Percentiles rank a stretch among this genome's conserved stretches.
These are phyloP conservation scores for Myotis myotis DNA, from an alignment of 2,797 vertebrate genomes.

Conservation along the genomic window DNA sequence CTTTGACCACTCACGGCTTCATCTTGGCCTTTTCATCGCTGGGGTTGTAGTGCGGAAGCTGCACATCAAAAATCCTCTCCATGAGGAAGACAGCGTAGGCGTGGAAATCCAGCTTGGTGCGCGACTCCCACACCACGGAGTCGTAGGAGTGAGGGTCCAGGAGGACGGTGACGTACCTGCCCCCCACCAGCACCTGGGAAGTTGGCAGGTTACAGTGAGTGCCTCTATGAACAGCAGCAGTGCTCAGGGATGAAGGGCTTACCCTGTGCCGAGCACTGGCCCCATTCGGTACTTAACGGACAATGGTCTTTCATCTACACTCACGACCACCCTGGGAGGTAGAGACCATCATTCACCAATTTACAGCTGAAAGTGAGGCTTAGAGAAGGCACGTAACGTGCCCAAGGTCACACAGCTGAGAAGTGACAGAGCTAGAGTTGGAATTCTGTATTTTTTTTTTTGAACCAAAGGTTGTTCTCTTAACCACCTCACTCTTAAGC, in stretches of 20 bases:
- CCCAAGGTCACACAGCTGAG: background rate
- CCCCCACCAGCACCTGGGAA: slow-evolving; percentile 89
- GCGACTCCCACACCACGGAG: slow-evolving; percentile 83
- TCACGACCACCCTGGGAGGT: background rate
- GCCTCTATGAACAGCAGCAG: fast-evolving
- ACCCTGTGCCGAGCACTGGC: background rate
- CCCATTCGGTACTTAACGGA: background rate
- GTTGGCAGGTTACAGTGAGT: background rate
- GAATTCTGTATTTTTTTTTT: background rate
- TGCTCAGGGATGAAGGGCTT: background rate
- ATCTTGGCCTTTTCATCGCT: slow-evolving; percentile 85
- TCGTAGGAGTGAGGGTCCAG: slow-evolving; percentile 92
- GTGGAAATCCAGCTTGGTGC: slow-evolving; percentile 87
- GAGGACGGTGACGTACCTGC: slow-evolving; percentile 89
- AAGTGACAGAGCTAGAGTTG: background rate
- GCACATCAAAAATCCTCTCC: slow-evolving; percentile 91
- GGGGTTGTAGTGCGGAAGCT: slow-evolving; percentile 85
- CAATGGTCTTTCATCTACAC: background rate
- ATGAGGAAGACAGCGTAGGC: slow-evolving; percentile 90
- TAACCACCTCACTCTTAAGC: background rate
- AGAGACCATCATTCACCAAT: background rate
- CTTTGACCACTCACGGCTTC: slow-evolving; percentile 84
- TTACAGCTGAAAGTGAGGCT: background rate
- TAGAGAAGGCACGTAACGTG: fast-evolving
- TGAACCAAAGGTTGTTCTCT: background rate